These are phyloP conservation scores for Diadophis punctatus DNA, from an alignment of 2,113 vertebrate species.

Conservation along the genomic window DNA sequence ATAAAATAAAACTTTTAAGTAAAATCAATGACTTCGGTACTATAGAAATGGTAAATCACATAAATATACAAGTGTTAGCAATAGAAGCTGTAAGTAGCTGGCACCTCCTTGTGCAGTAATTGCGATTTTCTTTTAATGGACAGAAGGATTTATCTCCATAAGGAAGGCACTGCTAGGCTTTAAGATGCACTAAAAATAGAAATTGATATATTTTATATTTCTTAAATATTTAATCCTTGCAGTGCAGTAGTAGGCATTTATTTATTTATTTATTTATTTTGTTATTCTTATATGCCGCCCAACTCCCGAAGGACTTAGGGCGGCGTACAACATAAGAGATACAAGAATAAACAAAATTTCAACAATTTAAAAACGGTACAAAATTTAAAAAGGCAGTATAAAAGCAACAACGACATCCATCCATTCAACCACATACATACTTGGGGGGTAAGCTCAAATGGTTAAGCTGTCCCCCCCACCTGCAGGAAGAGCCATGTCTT, in stretches of 20 bases:
- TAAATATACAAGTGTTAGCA: constrained; percentile 12
- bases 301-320: too few relatives aligned
- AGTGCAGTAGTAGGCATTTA: constrained; percentile 46
- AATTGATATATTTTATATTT: constrained; percentile 43
- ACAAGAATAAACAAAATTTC: too few relatives aligned
- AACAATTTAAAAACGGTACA: too few relatives aligned
- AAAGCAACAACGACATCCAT: too few relatives aligned
- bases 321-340: too few relatives aligned
- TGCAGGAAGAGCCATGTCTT: too few relatives aligned
- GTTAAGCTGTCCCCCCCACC: too few relatives aligned
- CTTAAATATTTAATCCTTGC: constrained; percentile 58
- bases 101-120: background rate
- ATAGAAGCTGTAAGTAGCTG: constrained; percentile 13
- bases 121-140: background rate
- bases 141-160: constrained; percentile 24
- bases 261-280: too few relatives aligned
- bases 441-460: too few relatives aligned
- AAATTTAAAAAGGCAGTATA: too few relatives aligned
- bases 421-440: too few relatives aligned
- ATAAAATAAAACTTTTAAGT: background rate
- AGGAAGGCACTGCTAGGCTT: background rate
- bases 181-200: constrained; percentile 53
- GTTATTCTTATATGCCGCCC: too few relatives aligned
- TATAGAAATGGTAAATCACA: constrained; percentile 1
- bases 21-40: constrained; percentile 1